Evolutionary conservation across 2,113 vertebrate species (phyloP), one percentile per base, ranked within the genome.

Genomic region (Larimichthys crocea): DNA sequence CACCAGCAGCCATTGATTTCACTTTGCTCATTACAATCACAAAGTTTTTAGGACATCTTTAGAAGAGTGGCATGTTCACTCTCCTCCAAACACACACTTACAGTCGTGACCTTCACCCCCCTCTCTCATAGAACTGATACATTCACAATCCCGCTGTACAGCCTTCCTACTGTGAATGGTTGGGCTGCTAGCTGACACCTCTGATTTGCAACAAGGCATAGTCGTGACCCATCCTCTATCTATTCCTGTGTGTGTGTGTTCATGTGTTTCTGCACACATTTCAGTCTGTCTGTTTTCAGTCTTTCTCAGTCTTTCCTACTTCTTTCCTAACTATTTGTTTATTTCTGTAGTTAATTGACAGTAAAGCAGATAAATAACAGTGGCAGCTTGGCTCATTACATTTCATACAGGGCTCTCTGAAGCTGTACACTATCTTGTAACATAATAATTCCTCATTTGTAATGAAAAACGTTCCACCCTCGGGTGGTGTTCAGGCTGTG

Each of bases 151-250:
- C 73, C 66, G 29, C 67, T 1, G 12, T 77, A 52, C 60, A 66
- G 71, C 64, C 35, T 35, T 74, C 35, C 42, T 64, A 29, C 72
- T 78, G 56, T 62, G 82, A 68, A 69, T 52, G 19, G 57, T 49
- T 11, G 10, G 67, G 76, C 73, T 66, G 80, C 75, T 15, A 40
- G 60, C 80, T 86, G 83, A 86, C 88, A 84, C 77, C 77, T 88
- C 67, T 80, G 88, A 88, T 77, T 85, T 83, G 66, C 81, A 86
- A 82, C 76, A 17, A 60, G 66, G 66, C 76, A 35, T 16, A 40
- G 74, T 70, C 16, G 4, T 59, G 69, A 84, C 73, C 73, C 65
- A 40, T 57, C 50, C 55, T 0, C 44, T 62, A 56, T 6, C 26
- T 50, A 16, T 74, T 40, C 19, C n/a, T 44, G 64, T 26, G 22